Conservation (phyloP, 2,113 vertebrate species). For the Scomber colias region DNA sequence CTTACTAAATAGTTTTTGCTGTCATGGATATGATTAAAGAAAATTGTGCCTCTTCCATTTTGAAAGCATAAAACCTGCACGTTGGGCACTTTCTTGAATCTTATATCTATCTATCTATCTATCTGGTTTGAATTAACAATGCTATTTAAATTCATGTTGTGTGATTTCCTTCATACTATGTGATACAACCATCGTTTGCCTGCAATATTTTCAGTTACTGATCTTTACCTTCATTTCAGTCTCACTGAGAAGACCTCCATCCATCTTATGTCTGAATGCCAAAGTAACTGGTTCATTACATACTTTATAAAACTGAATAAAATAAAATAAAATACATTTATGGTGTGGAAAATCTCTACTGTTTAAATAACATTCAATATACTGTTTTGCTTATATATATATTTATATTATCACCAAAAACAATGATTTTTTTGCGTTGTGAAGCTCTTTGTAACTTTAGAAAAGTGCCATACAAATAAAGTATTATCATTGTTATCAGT, state of each 20-base stretch:
- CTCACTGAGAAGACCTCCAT: neutral
- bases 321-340: slow-evolving; percentile 5
- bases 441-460: too few relatives aligned
- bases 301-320: slow-evolving; percentile 18
- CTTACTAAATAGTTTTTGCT: slow-evolving; percentile 30
- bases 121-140: slow-evolving; percentile 35
- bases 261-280: neutral
- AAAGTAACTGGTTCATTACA: slow-evolving; percentile 13
- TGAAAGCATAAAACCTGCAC: slow-evolving; percentile 81
- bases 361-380: slow-evolving; percentile 1
- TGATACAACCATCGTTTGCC: neutral
- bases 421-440: too few relatives aligned
- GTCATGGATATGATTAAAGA: slow-evolving; percentile 51
- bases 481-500: too few relatives aligned
- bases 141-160: slow-evolving; percentile 20
- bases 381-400: slow-evolving; percentile 15
- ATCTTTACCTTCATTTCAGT: neutral
- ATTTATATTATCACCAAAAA: neutral
- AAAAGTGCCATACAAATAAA: too few relatives aligned
- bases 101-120: slow-evolving; percentile 43
- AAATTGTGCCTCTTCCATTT: slow-evolving; percentile 60
- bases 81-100: slow-evolving; percentile 79
- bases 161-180: slow-evolving; percentile 12
- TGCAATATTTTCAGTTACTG: neutral
- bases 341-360: slow-evolving; percentile 22